These are phyloP conservation scores for Sebastes iracundus DNA, from an alignment of 2,797 vertebrate species.

Conservation along the genomic window DNA sequence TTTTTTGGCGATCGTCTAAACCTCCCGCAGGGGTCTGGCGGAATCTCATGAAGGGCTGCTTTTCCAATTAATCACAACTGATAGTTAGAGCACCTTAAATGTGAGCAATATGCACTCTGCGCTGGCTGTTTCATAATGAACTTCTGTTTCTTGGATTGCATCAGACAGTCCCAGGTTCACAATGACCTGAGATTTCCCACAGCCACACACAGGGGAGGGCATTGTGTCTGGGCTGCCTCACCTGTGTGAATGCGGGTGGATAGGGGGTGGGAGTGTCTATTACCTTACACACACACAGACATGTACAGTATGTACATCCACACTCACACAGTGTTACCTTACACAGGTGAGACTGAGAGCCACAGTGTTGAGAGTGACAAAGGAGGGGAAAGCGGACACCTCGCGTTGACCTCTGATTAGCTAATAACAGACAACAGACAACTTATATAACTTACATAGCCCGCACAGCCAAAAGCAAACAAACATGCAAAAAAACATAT, in stretches of 20 bases:
- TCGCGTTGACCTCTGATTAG: slow-evolving; percentile 20
- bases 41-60: slow-evolving; percentile 12
- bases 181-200: slow-evolving; percentile 39
- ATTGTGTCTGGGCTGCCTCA: slow-evolving; percentile 49
- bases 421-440: background rate
- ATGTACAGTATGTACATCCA: slow-evolving; percentile 18
- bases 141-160: background rate
- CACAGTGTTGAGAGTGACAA: slow-evolving; percentile 57
- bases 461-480: background rate
- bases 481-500: background rate
- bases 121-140: background rate
- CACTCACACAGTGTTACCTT: slow-evolving; percentile 34
- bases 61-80: slow-evolving; percentile 22
- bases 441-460: background rate
- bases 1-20: slow-evolving; percentile 54
- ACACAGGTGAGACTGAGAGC: slow-evolving; percentile 56
- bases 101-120: background rate
- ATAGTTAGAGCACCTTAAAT: slow-evolving; percentile 3
- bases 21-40: slow-evolving; percentile 36
- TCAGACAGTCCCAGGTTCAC: background rate
- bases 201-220: slow-evolving; percentile 33
- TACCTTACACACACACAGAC: slow-evolving; percentile 21
- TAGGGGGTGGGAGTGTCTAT: slow-evolving; percentile 13
- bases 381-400: slow-evolving; percentile 61
- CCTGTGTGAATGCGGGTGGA: slow-evolving; percentile 23